A percentile compares a stretch with the other conserved stretches of the same genome.
These are phyloP conservation scores for Patella vulgata DNA, from an alignment of 1,140 invertebrate genomes.

Conservation along the genomic window DNA sequence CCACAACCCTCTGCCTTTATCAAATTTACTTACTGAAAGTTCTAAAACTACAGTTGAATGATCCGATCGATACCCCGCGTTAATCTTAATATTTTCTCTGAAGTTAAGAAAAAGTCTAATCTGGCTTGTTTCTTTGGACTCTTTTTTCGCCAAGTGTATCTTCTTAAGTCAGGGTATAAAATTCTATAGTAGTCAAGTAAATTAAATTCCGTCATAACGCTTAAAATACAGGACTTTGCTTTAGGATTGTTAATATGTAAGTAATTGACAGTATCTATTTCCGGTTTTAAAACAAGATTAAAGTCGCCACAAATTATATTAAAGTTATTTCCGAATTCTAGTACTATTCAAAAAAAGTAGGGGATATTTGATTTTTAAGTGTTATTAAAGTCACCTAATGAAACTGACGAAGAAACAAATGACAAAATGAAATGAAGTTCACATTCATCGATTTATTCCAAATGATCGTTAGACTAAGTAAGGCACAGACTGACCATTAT, in stretches of 20 bases:
- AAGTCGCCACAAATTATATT: conserved; percentile 8
- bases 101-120: conserved; percentile 12
- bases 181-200: conserved; percentile 14
- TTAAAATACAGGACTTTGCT: conserved; percentile 2
- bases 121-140: conserved; percentile 17
- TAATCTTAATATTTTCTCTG: conserved; percentile 9
- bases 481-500: too few relatives aligned
- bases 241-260: conserved; percentile 13
- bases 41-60: conserved; percentile 4
- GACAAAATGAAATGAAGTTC: too few relatives aligned
- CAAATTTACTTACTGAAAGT: conserved; percentile 7
- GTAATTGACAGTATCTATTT: conserved; percentile 8
- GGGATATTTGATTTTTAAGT: too few relatives aligned
- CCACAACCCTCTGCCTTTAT: neutral
- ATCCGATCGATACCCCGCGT: conserved; percentile 14
- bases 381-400: too few relatives aligned
- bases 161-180: conserved; percentile 5
- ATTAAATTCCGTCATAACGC: neutral
- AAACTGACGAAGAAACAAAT: too few relatives aligned
- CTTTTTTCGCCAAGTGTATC: conserved; percentile 11
- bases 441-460: too few relatives aligned
- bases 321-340: neutral
- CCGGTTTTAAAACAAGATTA: conserved; percentile 3
- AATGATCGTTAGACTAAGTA: too few relatives aligned
- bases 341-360: too few relatives aligned